Base-by-base conservation (phyloP, 1,140 invertebrate genomes). In the Achroia grisella region DNA sequence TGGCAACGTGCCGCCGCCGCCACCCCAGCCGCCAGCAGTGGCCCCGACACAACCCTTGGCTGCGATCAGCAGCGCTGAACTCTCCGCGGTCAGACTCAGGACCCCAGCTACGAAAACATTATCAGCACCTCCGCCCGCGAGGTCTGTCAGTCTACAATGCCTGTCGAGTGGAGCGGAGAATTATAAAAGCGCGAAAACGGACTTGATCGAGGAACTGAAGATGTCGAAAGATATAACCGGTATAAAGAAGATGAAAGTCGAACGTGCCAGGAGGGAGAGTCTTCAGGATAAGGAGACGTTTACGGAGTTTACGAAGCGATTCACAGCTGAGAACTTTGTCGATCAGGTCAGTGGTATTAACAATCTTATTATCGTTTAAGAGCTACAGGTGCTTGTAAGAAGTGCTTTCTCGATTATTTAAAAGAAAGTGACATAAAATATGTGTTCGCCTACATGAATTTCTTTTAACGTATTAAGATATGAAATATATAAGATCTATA, bases 181-280 rank as follows among this genome's bases (percentile, higher is more conserved):
- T n/a, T 94, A 92, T 76, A 88, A 90, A 57, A 87, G 88, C 30
- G 91, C 91, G 48, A 96, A 96, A 74, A 93, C 92, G 10, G 94
- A 97, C 71, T 79, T 97, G 12, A 97, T 97, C 37, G 95, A 94
- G 11, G 95, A 97, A 71, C 71, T 97, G 29, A 97, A 97, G 80
- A 90, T 94, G 82, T 95, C 94, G 0, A 95, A 94, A 76, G 94
- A 96, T 63, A 95, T 97, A 39, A 91, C 93, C 0, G 95, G 95
- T 1, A 95, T 97, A 29, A 95, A 93, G 74, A 96, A 97, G 73
- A 82, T 96, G 83, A 97, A 96, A 82, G 93, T 95, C 27, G 94
- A 96, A 76, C 89, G 93, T 56, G 93, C 93, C 1, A 92, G 94
- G 66, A 90, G 92, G 44, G 93, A 95, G 73, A 92, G 92, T 58